A percentile compares a stretch with the other conserved stretches of the same genome.
phyloP scores from a whole-genome alignment of 2,113 vertebrate genomes.

The Vombatus ursinus region DNA sequence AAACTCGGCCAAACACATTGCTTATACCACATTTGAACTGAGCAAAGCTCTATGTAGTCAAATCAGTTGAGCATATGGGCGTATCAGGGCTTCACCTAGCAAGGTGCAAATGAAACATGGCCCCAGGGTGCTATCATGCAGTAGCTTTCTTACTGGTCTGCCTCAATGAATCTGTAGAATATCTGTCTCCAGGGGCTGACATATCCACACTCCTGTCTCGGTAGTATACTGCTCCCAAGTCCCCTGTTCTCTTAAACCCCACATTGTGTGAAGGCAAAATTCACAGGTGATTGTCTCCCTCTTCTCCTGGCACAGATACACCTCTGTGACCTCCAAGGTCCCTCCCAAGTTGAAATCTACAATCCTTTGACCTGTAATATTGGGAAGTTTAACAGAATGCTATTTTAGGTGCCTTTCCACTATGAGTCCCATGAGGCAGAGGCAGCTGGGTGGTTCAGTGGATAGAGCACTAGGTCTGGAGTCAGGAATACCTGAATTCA shows the following conservation, averaged over 20 bases:
- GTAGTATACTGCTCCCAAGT: background rate
- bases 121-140: background rate
- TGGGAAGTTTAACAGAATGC: background rate
- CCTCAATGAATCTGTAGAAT: background rate
- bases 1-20: constrained; percentile 2
- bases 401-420: background rate
- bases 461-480: background rate
- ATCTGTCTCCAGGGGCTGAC: background rate
- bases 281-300: background rate
- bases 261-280: background rate
- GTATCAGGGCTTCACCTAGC: background rate
- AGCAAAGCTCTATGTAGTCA: background rate
- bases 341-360: background rate
- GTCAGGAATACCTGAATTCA: background rate
- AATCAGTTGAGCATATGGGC: background rate
- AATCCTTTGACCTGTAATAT: background rate
- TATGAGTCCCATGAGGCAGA: background rate
- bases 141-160: background rate
- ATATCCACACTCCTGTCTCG: background rate
- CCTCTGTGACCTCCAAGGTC: background rate
- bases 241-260: background rate
- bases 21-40: constrained; percentile 32
- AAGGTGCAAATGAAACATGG: background rate
- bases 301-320: background rate
- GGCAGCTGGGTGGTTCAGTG: background rate